These are phyloP conservation scores for Marcusenius ussheri DNA, from an alignment of 2,113 vertebrate species.

Conservation along the genomic window DNA sequence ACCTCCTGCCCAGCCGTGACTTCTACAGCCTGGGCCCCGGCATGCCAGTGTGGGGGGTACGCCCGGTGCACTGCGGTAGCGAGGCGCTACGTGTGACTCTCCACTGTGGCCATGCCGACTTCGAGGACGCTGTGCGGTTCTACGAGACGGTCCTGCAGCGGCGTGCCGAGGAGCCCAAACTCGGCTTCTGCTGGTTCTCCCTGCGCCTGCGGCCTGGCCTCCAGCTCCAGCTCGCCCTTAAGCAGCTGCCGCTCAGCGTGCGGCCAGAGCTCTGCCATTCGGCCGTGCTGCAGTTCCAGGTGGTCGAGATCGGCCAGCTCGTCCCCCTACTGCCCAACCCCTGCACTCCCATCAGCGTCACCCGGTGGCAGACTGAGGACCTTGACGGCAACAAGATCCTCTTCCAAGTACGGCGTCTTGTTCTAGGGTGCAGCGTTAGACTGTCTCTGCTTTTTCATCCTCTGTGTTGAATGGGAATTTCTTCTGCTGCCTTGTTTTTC, in stretches of 20 bases:
- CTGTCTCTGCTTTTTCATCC: neutral
- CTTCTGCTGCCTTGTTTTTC: neutral
- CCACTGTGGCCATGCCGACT: slow-evolving; percentile 80
- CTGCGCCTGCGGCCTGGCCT: slow-evolving; percentile 48
- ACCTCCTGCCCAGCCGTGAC: slow-evolving; percentile 59
- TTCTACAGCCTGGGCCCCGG: slow-evolving; percentile 77
- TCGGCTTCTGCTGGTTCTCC: slow-evolving; percentile 67
- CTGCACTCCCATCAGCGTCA: slow-evolving; percentile 79
- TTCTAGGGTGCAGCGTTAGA: neutral
- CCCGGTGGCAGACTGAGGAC: slow-evolving; percentile 90
- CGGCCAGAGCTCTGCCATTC: slow-evolving; percentile 65
- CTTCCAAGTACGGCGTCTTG: slow-evolving; percentile 69
- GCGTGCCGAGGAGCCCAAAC: slow-evolving; percentile 66
- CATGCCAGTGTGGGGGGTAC: slow-evolving; percentile 85
- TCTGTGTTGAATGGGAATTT: neutral
- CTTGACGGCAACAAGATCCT: slow-evolving; percentile 86
- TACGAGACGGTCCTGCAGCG: slow-evolving; percentile 79
- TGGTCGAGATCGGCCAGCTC: slow-evolving; percentile 81
- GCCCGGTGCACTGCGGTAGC: slow-evolving; percentile 64
- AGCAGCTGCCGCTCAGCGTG: slow-evolving; percentile 72
- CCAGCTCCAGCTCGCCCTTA: slow-evolving; percentile 77
- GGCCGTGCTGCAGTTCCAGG: slow-evolving; percentile 77
- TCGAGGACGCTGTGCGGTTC: slow-evolving; percentile 73
- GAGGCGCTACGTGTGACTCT: slow-evolving; percentile 80
- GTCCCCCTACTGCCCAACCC: slow-evolving; percentile 89